phyloP scores from a whole-genome alignment of 2,888 invertebrate species.

The Athalia circularis region DNA sequence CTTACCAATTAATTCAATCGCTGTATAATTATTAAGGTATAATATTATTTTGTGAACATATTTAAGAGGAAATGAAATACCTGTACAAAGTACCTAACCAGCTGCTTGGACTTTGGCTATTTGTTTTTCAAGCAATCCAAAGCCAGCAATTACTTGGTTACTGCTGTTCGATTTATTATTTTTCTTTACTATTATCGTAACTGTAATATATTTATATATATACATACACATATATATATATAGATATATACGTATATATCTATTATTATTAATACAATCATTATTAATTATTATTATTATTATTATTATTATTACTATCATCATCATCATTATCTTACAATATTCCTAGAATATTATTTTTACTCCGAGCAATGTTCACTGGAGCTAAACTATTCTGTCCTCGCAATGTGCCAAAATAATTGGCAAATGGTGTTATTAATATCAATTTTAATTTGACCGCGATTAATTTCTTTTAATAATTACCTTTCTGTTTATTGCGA shows the following conservation, averaged over 20 bases:
- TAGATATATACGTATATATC: conserved; percentile 50
- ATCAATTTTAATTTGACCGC: conserved; percentile 18
- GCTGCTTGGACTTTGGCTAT: conserved; percentile 41
- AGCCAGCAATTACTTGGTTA: conserved; percentile 56
- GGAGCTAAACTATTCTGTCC: conserved; percentile 55
- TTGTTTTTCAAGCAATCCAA: conserved; percentile 27
- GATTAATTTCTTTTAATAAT: not conserved
- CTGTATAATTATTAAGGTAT: conserved; percentile 45
- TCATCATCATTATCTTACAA: conserved; percentile 63
- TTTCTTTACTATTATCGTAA: conserved; percentile 58
- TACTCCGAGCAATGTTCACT: conserved; percentile 48
- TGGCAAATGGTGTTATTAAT: conserved; percentile 27
- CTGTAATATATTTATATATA: conserved; percentile 65
- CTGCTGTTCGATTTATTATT: conserved; percentile 56
- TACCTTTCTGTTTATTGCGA: not conserved
- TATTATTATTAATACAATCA: conserved; percentile 61
- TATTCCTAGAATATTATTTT: conserved; percentile 54
- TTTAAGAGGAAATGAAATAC: conserved; percentile 48
- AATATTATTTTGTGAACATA: conserved; percentile 47
- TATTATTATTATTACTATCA: conserved; percentile 50
- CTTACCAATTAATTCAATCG: conserved; percentile 46
- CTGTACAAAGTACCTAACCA: conserved; percentile 58
- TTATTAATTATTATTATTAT: conserved; percentile 47
- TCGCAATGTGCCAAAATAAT: conserved; percentile 54
- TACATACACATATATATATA: conserved; percentile 47